phyloP scores from a whole-genome alignment of 2,797 vertebrate species.

The Nasua narica region DNA sequence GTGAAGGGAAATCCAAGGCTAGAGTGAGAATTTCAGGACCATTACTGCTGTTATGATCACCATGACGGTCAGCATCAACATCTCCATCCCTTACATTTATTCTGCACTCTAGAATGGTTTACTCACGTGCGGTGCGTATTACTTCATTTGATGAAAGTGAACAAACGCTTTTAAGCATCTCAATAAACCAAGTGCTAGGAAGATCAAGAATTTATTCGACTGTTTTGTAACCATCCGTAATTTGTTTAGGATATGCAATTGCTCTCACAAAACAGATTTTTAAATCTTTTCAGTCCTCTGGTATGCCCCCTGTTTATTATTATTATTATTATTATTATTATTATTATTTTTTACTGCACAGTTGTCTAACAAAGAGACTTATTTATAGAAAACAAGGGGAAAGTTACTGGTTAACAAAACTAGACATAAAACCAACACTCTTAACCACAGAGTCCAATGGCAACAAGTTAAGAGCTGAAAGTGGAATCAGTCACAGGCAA shows the following conservation, averaged over 20 bases:
- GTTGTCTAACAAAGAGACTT: background rate
- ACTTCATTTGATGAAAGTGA: background rate
- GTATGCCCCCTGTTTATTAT: no score
- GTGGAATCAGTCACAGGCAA: background rate
- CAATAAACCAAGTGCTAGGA: background rate
- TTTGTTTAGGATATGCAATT: background rate
- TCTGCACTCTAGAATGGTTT: background rate
- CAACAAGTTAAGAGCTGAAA: background rate
- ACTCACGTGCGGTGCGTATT: background rate
- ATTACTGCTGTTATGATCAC: background rate
- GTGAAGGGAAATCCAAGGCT: background rate
- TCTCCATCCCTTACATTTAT: background rate
- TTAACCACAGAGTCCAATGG: background rate
- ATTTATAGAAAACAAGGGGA: background rate
- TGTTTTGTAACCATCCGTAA: background rate
- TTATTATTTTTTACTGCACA: background rate
- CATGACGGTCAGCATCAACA: no score
- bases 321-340: background rate
- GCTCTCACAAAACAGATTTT: background rate
- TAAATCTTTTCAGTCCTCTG: background rate
- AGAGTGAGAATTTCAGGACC: background rate
- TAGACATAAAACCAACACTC: background rate
- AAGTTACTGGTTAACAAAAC: background rate
- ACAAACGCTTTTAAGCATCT: background rate
- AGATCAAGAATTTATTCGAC: background rate